A percentile compares a stretch with the other conserved stretches of the same genome.
These are phyloP conservation scores for Apistogramma diplotaenia DNA, from an alignment of 2,113 vertebrate species.

Conservation along the genomic window DNA sequence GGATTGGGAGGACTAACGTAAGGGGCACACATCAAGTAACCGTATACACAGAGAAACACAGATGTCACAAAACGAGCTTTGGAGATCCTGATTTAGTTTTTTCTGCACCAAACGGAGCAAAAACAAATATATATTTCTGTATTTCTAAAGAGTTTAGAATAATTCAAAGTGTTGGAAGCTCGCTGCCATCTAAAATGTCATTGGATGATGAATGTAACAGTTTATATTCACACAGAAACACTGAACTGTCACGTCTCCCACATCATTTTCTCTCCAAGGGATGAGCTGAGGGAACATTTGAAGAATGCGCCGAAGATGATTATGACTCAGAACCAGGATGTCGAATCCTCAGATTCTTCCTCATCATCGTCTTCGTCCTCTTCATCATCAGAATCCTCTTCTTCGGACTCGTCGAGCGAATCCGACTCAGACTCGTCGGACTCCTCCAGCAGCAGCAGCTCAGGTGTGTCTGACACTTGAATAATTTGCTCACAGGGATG, in stretches of 20 bases:
- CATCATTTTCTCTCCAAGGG: constrained; percentile 72
- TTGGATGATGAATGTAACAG: not conserved
- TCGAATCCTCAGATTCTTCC: constrained; percentile 87
- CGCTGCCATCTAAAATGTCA: not conserved
- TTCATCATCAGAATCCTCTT: constrained; percentile 74
- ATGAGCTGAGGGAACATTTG: constrained; percentile 94
- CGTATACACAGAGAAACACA: not conserved
- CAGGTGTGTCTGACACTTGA: constrained; percentile 73
- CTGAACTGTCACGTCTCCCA: not conserved
- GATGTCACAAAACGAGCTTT: not conserved
- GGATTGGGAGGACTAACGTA: constrained; percentile 97
- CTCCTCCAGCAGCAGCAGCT: constrained; percentile 81
- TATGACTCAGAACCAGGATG: constrained; percentile 94
- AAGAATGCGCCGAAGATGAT: constrained; percentile 98
- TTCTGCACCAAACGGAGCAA: not conserved
- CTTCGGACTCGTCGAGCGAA: constrained; percentile 79
- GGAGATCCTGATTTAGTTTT: not conserved
- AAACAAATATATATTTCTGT: too few species aligned
- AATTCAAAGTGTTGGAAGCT: not conserved
- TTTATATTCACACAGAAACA: not conserved
- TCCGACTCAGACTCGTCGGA: constrained; percentile 80
- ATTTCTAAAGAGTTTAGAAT: too few species aligned
- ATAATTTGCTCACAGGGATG: not conserved
- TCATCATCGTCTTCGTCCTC: constrained; percentile 73
- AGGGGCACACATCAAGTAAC: constrained; percentile 50